Conservation (phyloP, 2,113 vertebrate genomes). For the Labrus mixtus region DNA sequence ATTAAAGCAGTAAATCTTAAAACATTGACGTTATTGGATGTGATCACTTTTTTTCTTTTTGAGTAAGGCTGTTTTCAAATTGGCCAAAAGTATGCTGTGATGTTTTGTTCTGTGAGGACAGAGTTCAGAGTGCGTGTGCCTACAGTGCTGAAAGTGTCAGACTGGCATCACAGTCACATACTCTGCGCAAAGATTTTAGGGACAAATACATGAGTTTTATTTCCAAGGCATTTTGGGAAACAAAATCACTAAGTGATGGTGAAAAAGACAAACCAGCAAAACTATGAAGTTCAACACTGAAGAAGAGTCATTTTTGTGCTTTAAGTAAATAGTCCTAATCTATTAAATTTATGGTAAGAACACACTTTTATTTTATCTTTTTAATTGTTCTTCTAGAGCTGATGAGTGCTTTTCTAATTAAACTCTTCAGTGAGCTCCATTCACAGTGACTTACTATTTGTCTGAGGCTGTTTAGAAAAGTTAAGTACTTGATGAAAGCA, state of each 20-base stretch:
- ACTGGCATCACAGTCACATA: slow-evolving; percentile 11
- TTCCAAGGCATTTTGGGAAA: slow-evolving; percentile 8
- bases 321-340: background rate
- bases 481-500: slow-evolving; percentile 53
- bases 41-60: background rate
- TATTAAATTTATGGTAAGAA: background rate
- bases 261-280: background rate
- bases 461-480: slow-evolving; percentile 63
- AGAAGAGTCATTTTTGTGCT: too few relatives aligned
- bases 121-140: background rate
- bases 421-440: slow-evolving; percentile 38
- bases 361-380: background rate
- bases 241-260: background rate
- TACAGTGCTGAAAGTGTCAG: slow-evolving; percentile 12
- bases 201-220: background rate
- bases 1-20: background rate
- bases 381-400: background rate
- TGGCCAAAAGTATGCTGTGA: background rate
- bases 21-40: background rate
- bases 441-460: slow-evolving; percentile 50
- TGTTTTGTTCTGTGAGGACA: slow-evolving; percentile 14
- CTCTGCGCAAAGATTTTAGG: slow-evolving; percentile 12
- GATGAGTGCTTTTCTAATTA: slow-evolving; percentile 41
- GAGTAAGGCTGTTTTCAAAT: background rate
- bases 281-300: too few relatives aligned